Evolutionary conservation across 2,797 vertebrate genomes (phyloP).

Genomic region (Chaunax sp.): DNA sequence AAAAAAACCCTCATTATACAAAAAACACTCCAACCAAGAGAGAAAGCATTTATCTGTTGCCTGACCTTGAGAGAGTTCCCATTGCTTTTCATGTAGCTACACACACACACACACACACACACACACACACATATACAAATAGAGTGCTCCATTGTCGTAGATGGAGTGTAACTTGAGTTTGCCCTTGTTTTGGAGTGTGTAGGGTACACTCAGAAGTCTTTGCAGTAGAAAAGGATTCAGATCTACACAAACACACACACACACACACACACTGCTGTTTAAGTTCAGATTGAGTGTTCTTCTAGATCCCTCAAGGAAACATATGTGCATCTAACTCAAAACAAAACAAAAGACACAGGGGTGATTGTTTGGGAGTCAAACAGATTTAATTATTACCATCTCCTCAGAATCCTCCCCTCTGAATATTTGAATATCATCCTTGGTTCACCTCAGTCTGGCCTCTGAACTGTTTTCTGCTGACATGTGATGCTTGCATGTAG

Average conservation of each 20-base stretch:
- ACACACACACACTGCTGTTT: constrained; percentile 54
- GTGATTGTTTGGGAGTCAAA: constrained; percentile 69
- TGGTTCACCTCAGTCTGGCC: constrained; percentile 50
- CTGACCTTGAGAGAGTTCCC: constrained; percentile 82
- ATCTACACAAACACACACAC: constrained; percentile 56
- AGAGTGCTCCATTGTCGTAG: constrained; percentile 55
- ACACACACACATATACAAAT: constrained; percentile 49
- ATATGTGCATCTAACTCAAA: constrained; percentile 74
- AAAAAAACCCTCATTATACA: constrained; percentile 79
- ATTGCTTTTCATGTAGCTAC: constrained; percentile 71
- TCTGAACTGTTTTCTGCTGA: constrained; percentile 34
- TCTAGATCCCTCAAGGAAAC: constrained; percentile 75
- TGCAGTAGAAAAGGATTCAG: constrained; percentile 67
- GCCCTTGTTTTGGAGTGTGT: constrained; percentile 77
- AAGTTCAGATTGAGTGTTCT: constrained; percentile 67
- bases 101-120: constrained; percentile 44
- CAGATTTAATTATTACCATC: constrained; percentile 67
- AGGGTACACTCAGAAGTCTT: constrained; percentile 69
- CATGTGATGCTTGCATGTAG: constrained; percentile 45
- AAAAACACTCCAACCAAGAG: constrained; percentile 73
- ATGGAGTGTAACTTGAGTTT: constrained; percentile 68
- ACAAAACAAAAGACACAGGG: constrained; percentile 67
- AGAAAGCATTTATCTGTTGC: constrained; percentile 78
- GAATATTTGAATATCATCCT: constrained; percentile 63
- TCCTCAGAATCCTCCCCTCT: constrained; percentile 17